A percentile compares a stretch with the other conserved stretches of the same genome.
Evolutionary conservation across 2,797 vertebrate genomes (phyloP).

Genomic region (Pelochelys cantorii): DNA sequence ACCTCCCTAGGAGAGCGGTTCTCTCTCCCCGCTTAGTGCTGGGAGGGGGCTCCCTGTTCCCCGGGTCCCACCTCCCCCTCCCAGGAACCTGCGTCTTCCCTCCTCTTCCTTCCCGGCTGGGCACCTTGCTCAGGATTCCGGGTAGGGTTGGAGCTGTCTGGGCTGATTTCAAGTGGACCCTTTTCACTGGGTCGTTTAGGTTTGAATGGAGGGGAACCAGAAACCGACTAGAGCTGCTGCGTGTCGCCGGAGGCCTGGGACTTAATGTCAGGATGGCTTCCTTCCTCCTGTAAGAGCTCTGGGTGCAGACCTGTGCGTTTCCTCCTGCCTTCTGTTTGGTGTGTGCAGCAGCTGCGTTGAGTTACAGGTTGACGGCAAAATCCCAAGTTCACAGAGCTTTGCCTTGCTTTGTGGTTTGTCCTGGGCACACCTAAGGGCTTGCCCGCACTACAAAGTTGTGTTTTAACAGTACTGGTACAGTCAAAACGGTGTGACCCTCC

Average conservation of each 20-base stretch:
- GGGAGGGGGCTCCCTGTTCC: background rate
- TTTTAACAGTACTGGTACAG: background rate
- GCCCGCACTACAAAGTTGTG: background rate
- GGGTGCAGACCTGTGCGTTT: background rate
- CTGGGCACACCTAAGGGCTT: background rate
- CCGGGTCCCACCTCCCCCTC: background rate
- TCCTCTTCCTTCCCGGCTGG: background rate
- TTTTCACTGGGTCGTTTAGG: background rate
- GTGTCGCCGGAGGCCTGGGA: background rate
- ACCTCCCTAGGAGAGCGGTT: too few species aligned
- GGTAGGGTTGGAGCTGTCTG: background rate
- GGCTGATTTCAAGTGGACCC: background rate
- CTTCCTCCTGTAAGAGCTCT: background rate
- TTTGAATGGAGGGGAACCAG: background rate
- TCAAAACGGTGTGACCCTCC: background rate
- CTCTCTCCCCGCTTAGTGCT: background rate
- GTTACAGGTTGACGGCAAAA: background rate
- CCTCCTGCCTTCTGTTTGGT: background rate
- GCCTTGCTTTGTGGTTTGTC: background rate
- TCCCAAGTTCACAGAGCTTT: background rate
- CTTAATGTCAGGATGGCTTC: background rate
- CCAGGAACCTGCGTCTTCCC: background rate
- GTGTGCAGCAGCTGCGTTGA: background rate
- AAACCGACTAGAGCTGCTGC: background rate
- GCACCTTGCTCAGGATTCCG: background rate